Base-by-base conservation (phyloP, 1,140 invertebrate genomes). In the Episyrphus balteatus region DNA sequence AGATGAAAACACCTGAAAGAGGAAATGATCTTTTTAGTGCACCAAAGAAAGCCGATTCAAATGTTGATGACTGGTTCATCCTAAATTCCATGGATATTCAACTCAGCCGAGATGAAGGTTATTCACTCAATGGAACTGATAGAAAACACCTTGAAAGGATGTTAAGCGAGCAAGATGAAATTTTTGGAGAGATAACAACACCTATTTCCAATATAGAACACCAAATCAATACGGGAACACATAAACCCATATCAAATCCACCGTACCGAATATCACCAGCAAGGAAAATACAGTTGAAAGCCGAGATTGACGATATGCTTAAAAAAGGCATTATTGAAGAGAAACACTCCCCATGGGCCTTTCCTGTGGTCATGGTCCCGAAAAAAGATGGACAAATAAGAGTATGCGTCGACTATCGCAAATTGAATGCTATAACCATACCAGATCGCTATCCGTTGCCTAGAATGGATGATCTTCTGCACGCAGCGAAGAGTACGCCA, bases 381-480 rank as follows among this genome's bases (percentile, higher is more conserved):
- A n/a, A n/a, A n/a, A n/a, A n/a, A n/a, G n/a, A 26, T 26, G 54
- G 54, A 1, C 34, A 45, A 36, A 43, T 47, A 11, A 38, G 58
- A 10, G 51, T 62, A 17, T 62, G 56, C 19, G 31, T 57, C 0
- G 57, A 62, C 34, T 59, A 57, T 31, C 39, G 58, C 0, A 15
- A 40, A 39, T 33, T 70, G 9, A 71, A 69, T 49, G 46, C 55
- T 5, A 52, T 63, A 2, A 70, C 67, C 1, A 50, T 53, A 7
- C 37, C 48, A 9, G 64, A 67, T 45, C 33, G 26, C 11, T 78
- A 62, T 51, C 71, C 71, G 10, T 52, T 74, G 12, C 69, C 71
- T 3, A 46, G 61, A 18, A 69, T 75, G 7, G 70, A 73, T 40
- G 69, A 72, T 18, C 46, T 68, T 10, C 53, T 76, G 8, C 55